phyloP scores from a whole-genome alignment of 2,797 vertebrate genomes.

The Hapalemur alaotrensis region DNA sequence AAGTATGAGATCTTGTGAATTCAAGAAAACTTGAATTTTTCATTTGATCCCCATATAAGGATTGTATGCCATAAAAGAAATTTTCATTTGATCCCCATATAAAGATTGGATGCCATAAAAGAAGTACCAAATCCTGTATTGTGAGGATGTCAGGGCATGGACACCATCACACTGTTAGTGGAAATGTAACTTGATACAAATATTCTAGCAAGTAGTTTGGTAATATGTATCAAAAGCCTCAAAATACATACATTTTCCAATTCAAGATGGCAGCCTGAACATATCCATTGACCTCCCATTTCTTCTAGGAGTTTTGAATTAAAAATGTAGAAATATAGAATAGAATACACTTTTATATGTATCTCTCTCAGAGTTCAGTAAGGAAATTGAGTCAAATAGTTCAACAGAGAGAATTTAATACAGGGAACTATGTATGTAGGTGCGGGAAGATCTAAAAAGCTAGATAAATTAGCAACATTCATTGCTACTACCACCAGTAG shows the following conservation, averaged over 20 bases:
- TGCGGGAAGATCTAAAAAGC: background rate
- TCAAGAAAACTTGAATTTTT: constrained; percentile 27
- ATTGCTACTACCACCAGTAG: background rate
- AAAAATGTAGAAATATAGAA: background rate
- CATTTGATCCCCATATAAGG: background rate
- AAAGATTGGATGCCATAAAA: constrained; percentile 27
- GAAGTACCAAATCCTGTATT: background rate
- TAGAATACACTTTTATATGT: background rate
- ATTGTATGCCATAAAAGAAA: background rate
- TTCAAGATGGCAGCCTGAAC: background rate
- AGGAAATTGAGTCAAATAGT: background rate
- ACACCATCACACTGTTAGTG: background rate
- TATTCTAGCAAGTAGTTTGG: background rate
- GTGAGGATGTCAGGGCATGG: background rate
- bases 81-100: background rate
- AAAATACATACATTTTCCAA: background rate
- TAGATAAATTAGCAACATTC: background rate
- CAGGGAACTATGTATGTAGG: background rate
- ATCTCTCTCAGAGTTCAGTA: background rate
- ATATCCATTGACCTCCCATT: background rate
- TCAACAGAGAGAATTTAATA: background rate
- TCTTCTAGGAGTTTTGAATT: background rate
- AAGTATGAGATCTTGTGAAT: background rate
- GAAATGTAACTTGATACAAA: background rate
- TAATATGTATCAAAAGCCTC: background rate